phyloP scores from a whole-genome alignment of 2,113 vertebrate species.

The Limnothrissa miodon region DNA sequence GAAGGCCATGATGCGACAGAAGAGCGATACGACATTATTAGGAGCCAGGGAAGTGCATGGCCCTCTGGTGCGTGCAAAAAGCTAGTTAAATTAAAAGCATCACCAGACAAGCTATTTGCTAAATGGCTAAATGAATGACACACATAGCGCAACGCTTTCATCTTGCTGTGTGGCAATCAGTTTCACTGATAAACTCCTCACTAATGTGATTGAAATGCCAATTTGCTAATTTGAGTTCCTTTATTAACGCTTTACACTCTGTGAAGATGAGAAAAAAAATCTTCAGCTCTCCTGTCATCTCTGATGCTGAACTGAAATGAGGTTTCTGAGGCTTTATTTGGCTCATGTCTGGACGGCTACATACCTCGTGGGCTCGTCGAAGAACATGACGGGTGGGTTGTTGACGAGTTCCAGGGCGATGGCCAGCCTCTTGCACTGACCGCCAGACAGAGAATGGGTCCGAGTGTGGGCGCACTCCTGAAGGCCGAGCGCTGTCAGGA shows the following conservation, averaged over 20 bases:
- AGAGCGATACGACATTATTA: neutral
- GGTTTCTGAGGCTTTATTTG: neutral
- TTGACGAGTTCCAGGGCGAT: conserved; percentile 97
- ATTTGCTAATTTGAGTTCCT: neutral
- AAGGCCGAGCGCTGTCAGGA: conserved; percentile 92
- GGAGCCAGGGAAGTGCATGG: neutral
- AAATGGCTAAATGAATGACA: neutral
- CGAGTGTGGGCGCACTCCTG: conserved; percentile 90
- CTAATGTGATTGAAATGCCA: neutral
- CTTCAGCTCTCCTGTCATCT: neutral
- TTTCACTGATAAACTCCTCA: neutral
- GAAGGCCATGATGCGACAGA: neutral
- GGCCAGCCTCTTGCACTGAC: conserved; percentile 93
- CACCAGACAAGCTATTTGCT: neutral
- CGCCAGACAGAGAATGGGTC: conserved; percentile 86
- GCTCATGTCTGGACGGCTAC: neutral
- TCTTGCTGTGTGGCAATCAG: neutral
- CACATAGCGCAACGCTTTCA: neutral
- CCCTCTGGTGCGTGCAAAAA: neutral
- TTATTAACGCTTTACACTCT: neutral
- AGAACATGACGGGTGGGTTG: conserved; percentile 98
- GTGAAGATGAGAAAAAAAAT: neutral
- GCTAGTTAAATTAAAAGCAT: neutral
- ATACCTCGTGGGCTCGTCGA: conserved; percentile 97
- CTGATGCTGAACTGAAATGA: neutral